These are phyloP conservation scores for Neolamprologus hecqui DNA, from an alignment of 2,113 vertebrate species.

Conservation along the genomic window DNA sequence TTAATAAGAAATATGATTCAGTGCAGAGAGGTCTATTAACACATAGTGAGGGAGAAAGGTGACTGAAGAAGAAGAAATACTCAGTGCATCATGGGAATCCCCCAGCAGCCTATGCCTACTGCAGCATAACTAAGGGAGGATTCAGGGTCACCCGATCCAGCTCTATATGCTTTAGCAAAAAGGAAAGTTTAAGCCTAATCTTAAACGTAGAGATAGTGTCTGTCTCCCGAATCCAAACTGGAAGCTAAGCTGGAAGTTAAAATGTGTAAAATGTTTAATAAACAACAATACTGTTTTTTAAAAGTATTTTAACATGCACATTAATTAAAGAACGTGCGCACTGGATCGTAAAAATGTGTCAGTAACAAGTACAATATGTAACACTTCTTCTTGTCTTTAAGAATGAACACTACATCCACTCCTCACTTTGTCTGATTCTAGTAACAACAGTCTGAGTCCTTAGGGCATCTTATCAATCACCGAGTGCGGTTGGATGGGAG, in stretches of 20 bases:
- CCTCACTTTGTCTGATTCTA: not conserved
- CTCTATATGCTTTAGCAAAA: not conserved
- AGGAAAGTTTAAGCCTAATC: not conserved
- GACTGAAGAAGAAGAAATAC: not conserved
- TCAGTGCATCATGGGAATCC: not conserved
- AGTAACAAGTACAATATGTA: not conserved
- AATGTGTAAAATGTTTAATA: not conserved
- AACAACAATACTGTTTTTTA: not conserved
- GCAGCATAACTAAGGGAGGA: not conserved
- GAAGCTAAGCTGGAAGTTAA: not conserved
- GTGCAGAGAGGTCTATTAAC: not conserved
- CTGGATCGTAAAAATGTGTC: not conserved
- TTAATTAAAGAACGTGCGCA: not conserved
- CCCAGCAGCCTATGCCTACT: not conserved
- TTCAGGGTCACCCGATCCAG: not conserved
- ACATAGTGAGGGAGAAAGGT: not conserved
- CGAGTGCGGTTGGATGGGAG: slow-evolving; percentile 1
- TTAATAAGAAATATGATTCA: not conserved
- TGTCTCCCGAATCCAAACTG: not conserved
- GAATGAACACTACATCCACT: not conserved
- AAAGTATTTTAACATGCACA: not conserved
- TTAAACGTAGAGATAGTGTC: not conserved
- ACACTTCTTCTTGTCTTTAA: not conserved
- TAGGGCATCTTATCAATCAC: slow-evolving; percentile 38
- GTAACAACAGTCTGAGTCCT: not conserved